Conservation (phyloP, 2,113 vertebrate species). For the Oryzias melastigma region DNA sequence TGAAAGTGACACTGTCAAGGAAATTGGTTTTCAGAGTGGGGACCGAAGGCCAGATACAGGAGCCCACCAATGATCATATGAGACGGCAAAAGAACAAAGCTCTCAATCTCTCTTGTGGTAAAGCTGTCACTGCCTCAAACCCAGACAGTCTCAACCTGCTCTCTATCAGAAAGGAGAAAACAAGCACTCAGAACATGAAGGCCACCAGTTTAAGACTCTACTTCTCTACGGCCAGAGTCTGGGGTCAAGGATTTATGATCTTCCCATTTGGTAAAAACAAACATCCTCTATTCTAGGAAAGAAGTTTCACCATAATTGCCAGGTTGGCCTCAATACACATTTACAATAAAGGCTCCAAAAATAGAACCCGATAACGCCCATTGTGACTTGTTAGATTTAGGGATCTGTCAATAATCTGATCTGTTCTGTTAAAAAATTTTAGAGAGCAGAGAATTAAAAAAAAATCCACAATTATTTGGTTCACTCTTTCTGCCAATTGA, state of each 20-base stretch:
- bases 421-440: no score
- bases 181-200: constrained; percentile 1
- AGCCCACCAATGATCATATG: constrained; percentile 49
- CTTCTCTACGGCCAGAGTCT: neutral
- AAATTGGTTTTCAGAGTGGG: constrained; percentile 58
- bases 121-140: constrained; percentile 45
- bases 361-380: neutral
- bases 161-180: constrained; percentile 17
- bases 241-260: neutral
- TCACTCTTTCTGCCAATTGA: no score
- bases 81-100: constrained; percentile 34
- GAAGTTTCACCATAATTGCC: neutral
- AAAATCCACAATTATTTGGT: no score
- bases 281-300: neutral
- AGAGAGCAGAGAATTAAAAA: no score
- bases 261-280: neutral
- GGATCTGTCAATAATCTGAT: no score
- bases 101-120: constrained; percentile 49
- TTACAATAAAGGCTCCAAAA: neutral
- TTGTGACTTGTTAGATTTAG: no score
- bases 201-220: neutral
- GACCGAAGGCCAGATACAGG: constrained; percentile 52
- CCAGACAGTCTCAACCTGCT: constrained; percentile 22
- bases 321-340: neutral
- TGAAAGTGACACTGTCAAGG: constrained; percentile 39